phyloP scores from a whole-genome alignment of 2,888 invertebrate species.

The Stomorhina lunata region DNA sequence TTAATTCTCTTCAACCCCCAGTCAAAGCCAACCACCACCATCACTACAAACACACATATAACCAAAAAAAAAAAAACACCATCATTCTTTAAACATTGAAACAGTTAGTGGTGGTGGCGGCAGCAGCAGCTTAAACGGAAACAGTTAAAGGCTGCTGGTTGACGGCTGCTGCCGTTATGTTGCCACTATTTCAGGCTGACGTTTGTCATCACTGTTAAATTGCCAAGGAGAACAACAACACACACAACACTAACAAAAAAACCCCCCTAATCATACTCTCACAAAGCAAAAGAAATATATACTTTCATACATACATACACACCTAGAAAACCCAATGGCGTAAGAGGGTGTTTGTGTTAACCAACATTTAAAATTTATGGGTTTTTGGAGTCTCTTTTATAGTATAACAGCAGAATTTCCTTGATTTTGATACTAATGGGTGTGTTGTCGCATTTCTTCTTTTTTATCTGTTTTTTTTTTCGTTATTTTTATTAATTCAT shows the following conservation, averaged over 20 bases:
- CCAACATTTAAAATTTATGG: no score
- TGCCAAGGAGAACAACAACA: not conserved
- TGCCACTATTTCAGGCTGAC: constrained; percentile 64
- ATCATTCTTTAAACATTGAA: constrained; percentile 12
- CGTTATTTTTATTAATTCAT: constrained; percentile 10
- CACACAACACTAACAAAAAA: not conserved
- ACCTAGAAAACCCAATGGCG: no score
- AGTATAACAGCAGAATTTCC: no score
- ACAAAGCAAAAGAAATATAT: no score
- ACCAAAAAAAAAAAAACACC: constrained; percentile 44
- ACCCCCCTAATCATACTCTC: no score
- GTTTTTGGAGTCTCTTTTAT: no score
- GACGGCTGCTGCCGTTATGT: constrained; percentile 74
- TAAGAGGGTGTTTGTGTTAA: no score
- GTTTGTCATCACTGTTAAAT: constrained; percentile 61
- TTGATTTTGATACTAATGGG: constrained; percentile 9
- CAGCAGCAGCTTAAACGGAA: constrained; percentile 69
- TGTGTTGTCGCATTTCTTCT: constrained; percentile 15
- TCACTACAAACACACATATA: constrained; percentile 37
- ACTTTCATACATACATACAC: no score
- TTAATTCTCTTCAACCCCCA: no score
- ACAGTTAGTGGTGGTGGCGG: constrained; percentile 48
- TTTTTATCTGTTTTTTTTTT: constrained; percentile 35
- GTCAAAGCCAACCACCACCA: no score
- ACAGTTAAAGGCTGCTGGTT: constrained; percentile 78